phyloP scores from a whole-genome alignment of 2,888 invertebrate genomes.

The Phortica okadai region DNA sequence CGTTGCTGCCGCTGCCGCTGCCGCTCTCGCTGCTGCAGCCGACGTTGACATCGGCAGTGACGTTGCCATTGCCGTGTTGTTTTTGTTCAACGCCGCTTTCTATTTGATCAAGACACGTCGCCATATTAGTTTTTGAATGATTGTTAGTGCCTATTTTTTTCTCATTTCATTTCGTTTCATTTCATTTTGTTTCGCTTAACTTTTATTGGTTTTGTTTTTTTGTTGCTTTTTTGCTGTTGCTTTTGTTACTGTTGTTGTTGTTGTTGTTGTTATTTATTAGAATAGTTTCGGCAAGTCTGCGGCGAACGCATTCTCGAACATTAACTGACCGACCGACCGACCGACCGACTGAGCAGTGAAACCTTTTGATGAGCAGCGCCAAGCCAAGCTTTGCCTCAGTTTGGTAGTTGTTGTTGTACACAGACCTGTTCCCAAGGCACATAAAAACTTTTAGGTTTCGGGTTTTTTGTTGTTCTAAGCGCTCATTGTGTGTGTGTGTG shows the following conservation, averaged over 20 bases:
- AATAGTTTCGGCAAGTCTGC: background rate
- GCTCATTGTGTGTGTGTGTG: background rate
- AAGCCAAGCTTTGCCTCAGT: background rate
- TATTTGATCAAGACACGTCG: too few species aligned
- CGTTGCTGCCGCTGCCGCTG: too few species aligned
- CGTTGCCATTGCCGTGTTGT: too few species aligned
- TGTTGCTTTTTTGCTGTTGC: conserved; percentile 43
- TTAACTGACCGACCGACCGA: too few species aligned
- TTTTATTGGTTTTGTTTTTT: conserved; percentile 24
- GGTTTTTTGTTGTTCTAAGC: background rate
- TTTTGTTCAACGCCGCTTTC: too few species aligned
- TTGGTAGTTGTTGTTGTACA: background rate
- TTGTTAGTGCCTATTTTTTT: conserved; percentile 32
- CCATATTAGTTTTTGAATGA: background rate
- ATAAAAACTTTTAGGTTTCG: background rate
- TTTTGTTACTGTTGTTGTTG: conserved; percentile 41
- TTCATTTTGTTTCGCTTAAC: background rate
- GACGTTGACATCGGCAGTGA: too few species aligned
- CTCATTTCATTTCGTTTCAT: conserved; percentile 25
- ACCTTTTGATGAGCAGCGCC: background rate
- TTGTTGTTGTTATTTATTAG: conserved; percentile 45
- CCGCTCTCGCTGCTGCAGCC: too few species aligned
- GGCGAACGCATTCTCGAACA: too few species aligned
- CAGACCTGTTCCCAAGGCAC: too few species aligned
- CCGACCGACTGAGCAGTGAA: too few species aligned